phyloP scores from a whole-genome alignment of 2,888 invertebrate species.

The Hirtodrosophila histrioides region DNA sequence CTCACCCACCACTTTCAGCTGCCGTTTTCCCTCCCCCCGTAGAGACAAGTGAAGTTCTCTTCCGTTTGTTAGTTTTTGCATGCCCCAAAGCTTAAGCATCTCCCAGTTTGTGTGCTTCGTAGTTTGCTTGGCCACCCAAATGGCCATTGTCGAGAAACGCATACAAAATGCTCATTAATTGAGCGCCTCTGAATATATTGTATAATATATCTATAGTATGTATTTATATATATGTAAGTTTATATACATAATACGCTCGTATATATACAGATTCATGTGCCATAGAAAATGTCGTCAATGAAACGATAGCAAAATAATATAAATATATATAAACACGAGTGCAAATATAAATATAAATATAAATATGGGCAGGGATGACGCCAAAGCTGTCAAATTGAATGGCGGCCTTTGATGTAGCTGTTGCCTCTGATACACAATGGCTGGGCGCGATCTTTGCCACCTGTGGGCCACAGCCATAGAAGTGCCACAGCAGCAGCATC shows the following conservation, averaged over 20 bases:
- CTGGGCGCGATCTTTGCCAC: slow-evolving; percentile 62
- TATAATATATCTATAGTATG: no score
- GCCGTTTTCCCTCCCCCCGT: not conserved
- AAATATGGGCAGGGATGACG: slow-evolving; percentile 33
- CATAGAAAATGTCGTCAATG: slow-evolving; percentile 55
- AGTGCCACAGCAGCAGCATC: not conserved
- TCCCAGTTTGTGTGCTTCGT: slow-evolving; percentile 16
- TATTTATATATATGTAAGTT: slow-evolving; percentile 11
- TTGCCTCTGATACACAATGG: slow-evolving; percentile 21
- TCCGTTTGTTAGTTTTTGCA: slow-evolving; percentile 55
- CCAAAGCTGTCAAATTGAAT: slow-evolving; percentile 43
- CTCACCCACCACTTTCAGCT: not conserved
- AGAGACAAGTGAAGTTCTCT: slow-evolving; percentile 27
- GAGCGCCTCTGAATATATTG: slow-evolving; percentile 36
- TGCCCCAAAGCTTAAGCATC: slow-evolving; percentile 33
- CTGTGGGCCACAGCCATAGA: slow-evolving; percentile 51
- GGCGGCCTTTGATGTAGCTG: slow-evolving; percentile 40
- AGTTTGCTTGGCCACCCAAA: slow-evolving; percentile 56
- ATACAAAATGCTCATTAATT: slow-evolving; percentile 76
- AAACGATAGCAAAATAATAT: slow-evolving; percentile 41
- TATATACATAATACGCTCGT: slow-evolving; percentile 12
- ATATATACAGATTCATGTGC: slow-evolving; percentile 33
- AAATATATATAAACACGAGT: slow-evolving; percentile 16
- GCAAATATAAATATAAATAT: slow-evolving; percentile 33
- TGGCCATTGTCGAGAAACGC: slow-evolving; percentile 59